Evolutionary conservation across 2,113 vertebrate genomes (phyloP), one percentile per base, ranked within the genome.

Genomic region (Salvelinus sp.): DNA sequence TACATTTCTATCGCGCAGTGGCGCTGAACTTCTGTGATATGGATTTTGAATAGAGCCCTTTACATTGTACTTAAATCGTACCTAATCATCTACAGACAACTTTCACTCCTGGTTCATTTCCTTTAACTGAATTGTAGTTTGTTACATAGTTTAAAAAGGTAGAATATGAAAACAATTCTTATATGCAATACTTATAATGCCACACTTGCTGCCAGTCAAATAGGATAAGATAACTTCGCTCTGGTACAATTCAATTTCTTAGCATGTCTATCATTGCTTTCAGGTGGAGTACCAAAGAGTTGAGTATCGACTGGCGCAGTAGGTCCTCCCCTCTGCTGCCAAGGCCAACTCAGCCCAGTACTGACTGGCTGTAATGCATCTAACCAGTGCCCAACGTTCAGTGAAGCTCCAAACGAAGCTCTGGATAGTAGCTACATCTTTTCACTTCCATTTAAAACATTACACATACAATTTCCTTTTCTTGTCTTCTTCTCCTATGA

Each of bases 121-220:
- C 58, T 23, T 22, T 9, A 87, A 86, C 83, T 85, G 68, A 91
- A 84, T 85, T 90, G 86, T 91, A 93, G 86, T 88, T 90, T 87
- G 87, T 89, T 91, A 92, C 90, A 91, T 71, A 84, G 74, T 90
- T 91, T 89, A 93, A 89, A 94, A 80, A 80, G 69, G 75, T 79
- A 72, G 73, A 78, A 85, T 69, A 80, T 88, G 86, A 92, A 91
- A 88, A 75, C 54, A 89, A 91, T 87, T 89, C 84, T 83, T 25
- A 14, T 84, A 77, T 72, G 70, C 82, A 83, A 88, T 84, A 90
- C 74, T 85, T 86, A 84, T 76, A 87, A 82, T 91, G 86, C 79
- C 92, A 90, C 73, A 83, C 78, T 81, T 75, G 68, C 80, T 79
- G 71, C 14, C 69, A 69, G 82, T 71, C 82, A 74, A 86, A 87